A percentile compares a stretch with the other conserved stretches of the same genome.
phyloP scores from a whole-genome alignment of 2,113 vertebrate species.

The Uropsilus gracilis region DNA sequence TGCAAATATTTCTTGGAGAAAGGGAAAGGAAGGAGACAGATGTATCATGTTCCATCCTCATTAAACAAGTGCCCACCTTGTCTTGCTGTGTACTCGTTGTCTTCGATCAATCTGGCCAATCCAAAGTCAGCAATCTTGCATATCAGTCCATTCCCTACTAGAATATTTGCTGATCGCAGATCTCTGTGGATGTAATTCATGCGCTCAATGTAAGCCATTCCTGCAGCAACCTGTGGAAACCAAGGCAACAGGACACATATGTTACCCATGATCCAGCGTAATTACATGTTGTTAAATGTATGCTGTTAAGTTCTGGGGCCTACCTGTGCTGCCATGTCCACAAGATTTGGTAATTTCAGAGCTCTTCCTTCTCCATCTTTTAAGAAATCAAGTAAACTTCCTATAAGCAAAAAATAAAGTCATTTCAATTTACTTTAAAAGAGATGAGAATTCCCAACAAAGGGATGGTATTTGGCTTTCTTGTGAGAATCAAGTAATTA shows the following conservation, averaged over 20 bases:
- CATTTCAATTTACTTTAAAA: conserved; percentile 26
- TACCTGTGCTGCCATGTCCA: conserved; percentile 99
- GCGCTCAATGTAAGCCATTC: conserved; percentile 98
- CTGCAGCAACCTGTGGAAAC: conserved; percentile 71
- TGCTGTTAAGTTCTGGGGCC: background rate
- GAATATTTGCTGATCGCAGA: conserved; percentile 96
- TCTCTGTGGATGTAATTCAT: conserved; percentile 99
- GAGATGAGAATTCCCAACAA: background rate
- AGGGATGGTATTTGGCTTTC: background rate
- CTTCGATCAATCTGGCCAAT: conserved; percentile 96
- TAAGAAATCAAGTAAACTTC: conserved; percentile 95
- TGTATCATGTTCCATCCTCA: rapidly evolving
- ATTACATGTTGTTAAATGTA: rapidly evolving
- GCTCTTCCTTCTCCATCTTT: conserved; percentile 79
- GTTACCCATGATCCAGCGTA: rapidly evolving
- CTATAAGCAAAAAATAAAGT: conserved; percentile 84
- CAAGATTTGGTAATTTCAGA: conserved; percentile 95
- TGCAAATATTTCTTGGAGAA: background rate
- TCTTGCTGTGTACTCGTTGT: conserved; percentile 98
- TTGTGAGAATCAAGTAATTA: background rate
- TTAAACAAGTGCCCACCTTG: conserved; percentile 89
- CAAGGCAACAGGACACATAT: background rate
- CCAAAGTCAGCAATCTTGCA: conserved; percentile 99
- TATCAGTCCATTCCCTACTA: conserved; percentile 95
- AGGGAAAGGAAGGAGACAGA: background rate